Evolutionary conservation across 2,888 invertebrate genomes (phyloP).

Genomic region (Drosophila recens): DNA sequence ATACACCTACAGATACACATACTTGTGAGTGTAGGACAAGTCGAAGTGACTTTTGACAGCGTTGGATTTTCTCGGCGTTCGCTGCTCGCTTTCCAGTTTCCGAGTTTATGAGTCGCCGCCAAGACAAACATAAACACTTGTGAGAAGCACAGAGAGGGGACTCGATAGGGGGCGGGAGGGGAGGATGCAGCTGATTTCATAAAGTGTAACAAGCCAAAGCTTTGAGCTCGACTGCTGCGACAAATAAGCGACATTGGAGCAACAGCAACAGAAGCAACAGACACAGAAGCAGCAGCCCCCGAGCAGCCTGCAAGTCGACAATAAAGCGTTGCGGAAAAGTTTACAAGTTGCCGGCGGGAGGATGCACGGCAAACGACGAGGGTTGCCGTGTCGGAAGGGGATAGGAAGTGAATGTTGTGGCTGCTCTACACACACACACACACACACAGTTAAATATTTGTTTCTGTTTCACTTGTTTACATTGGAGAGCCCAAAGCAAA

Average conservation of each 20-base stretch:
- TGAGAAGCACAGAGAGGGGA: constrained; percentile 1
- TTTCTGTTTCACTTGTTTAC: constrained; percentile 74
- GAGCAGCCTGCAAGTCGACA: constrained; percentile 53
- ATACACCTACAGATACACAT: constrained; percentile 44
- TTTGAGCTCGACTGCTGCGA: constrained; percentile 75
- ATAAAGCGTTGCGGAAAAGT: constrained; percentile 67
- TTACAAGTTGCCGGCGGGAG: constrained; percentile 59
- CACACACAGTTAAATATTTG: constrained; percentile 71
- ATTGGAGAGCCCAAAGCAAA: constrained; percentile 72
- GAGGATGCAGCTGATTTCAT: constrained; percentile 71
- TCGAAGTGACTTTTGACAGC: constrained; percentile 63
- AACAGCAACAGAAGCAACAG: constrained; percentile 31
- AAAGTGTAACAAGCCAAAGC: constrained; percentile 77
- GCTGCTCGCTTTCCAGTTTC: constrained; percentile 53
- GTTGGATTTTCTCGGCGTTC: constrained; percentile 42
- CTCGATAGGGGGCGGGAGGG: not conserved
- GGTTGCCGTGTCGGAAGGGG: not conserved
- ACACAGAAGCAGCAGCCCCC: constrained; percentile 10
- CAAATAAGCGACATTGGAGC: constrained; percentile 63
- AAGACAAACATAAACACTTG: constrained; percentile 81
- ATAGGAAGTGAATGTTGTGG: constrained; percentile 28
- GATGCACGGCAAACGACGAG: constrained; percentile 13
- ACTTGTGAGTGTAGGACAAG: constrained; percentile 4
- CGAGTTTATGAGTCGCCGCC: constrained; percentile 71
- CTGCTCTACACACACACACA: constrained; percentile 37